Evolutionary conservation across 2,113 vertebrate species (phyloP), one percentile per base, ranked within the genome.

Genomic region (Pomatostomus ruficeps): DNA sequence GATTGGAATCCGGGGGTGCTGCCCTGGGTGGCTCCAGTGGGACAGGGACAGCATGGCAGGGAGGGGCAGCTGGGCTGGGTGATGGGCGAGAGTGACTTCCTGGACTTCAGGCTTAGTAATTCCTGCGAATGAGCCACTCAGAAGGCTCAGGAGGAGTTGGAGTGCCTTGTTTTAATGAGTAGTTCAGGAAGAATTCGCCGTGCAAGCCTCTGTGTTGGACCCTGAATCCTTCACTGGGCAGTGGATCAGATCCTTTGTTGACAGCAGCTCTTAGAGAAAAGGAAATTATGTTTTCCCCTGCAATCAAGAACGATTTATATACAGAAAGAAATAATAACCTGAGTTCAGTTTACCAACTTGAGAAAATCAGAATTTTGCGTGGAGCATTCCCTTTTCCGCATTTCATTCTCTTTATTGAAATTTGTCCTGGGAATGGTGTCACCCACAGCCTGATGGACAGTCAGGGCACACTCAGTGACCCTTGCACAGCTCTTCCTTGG

Each of bases 41-140:
- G 38, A 66, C 35, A 61, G 40, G 57, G 75, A 31, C 7, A 23
- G 55, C 20, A 20, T 24, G 1, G 1, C 18, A 33, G 24, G 26
- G 80, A 80, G 28, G 26, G 43, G 38, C 43, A 75, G 57, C 38
- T 51, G 79, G 38, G 83, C 45, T 61, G 76, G 35, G 15, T 24
- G 65, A 68, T 9, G 36, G 31, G 12, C 31, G 46, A 3, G 14
- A 24, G 4, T 25, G 62, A 16, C 5, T 79, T 61, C 36, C 54
- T 3, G 0, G 42, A 26, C 25, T 82, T 66, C 3, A 0, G n/a
- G n/a, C n/a, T n/a, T n/a, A n/a, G n/a, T n/a, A n/a, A n/a, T 12
- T 45, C 33, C 63, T 71, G 73, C 54, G 76, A 70, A 81, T 36
- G 29, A 95, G 59, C 14, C 6, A 0, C 51, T 81, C 33, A 4